Evolutionary conservation across 2,888 invertebrate species (phyloP).

Genomic region (Rutpela maculata): DNA sequence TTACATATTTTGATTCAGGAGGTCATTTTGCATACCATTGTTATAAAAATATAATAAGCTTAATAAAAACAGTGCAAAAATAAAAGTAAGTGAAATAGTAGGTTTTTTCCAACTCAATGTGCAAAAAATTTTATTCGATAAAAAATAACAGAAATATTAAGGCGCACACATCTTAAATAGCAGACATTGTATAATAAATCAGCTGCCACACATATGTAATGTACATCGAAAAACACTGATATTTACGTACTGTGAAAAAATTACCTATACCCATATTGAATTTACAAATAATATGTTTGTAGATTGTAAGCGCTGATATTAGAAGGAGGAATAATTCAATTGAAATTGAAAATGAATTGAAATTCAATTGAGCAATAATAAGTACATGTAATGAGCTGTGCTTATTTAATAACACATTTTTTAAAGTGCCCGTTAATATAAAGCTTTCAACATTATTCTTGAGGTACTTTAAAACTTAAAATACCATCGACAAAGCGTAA

Average conservation of each 20-base stretch:
- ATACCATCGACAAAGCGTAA: slow-evolving; percentile 11
- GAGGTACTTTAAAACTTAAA: slow-evolving; percentile 9
- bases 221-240: too few species aligned
- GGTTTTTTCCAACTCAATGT: too few species aligned
- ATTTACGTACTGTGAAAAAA: background rate
- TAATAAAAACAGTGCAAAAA: too few species aligned
- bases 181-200: too few species aligned
- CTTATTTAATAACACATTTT: background rate
- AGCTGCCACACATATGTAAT: too few species aligned
- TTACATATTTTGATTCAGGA: too few species aligned
- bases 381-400: background rate
- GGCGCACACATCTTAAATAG: too few species aligned
- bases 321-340: slow-evolving; percentile 3
- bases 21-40: too few species aligned
- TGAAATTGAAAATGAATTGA: background rate
- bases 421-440: slow-evolving; percentile 5
- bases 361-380: slow-evolving; percentile 3
- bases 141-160: too few species aligned
- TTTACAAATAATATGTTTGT: background rate
- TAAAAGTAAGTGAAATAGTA: too few species aligned
- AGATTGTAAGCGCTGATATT: background rate
- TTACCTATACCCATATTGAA: background rate
- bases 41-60: too few species aligned
- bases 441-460: slow-evolving; percentile 8
- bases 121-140: too few species aligned